Base-by-base conservation (phyloP, 1,140 invertebrate species). In the Hestina assimilis region DNA sequence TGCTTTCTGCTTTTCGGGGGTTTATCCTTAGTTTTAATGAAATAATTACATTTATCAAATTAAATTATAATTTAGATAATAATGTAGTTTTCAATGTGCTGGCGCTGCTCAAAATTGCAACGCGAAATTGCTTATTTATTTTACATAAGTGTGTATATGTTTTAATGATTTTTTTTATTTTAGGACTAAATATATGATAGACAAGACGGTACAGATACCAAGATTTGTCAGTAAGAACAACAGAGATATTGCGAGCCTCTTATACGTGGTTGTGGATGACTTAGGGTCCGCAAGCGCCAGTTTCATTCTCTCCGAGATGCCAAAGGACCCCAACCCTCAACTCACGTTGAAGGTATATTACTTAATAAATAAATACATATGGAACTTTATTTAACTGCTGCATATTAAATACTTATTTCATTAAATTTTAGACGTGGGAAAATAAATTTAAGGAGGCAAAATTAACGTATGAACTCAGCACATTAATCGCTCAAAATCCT, bases 171-270 rank as follows among this genome's bases (percentile, higher is more conserved):
- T 51, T 43, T 21, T 29, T 46, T 57, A 29, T 77, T 79, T 11
- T 71, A 85, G 82, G 60, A 76, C 76, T 24, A 83, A 82, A 42
- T 84, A 70, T 38, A 83, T 85, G 75, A 61, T 87, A 41, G 79
- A 85, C 53, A 77, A 69, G 46, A 59, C 84, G 51, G 48, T 70
- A 11, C 45, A 70, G 8, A 75, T 73, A 35, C 69, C 70, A 0
- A 72, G 65, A 46, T 68, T 60, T 33, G 23, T 52, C 7, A 48
- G 63, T 19, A 61, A 68, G 21, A 71, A 59, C 15, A 59, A 29
- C 20, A 66, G 66, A 20, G 72, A 79, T 11, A 5, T 81, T 3
- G 33, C 50, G 0, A 59, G 64, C 5, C 45, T 85, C 14, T 21
- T 75, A 1, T 72, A 69, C 47, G 69, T 89, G 1, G 43, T 79